phyloP scores from a whole-genome alignment of 1,140 invertebrate species.

The Holotrichia oblita region DNA sequence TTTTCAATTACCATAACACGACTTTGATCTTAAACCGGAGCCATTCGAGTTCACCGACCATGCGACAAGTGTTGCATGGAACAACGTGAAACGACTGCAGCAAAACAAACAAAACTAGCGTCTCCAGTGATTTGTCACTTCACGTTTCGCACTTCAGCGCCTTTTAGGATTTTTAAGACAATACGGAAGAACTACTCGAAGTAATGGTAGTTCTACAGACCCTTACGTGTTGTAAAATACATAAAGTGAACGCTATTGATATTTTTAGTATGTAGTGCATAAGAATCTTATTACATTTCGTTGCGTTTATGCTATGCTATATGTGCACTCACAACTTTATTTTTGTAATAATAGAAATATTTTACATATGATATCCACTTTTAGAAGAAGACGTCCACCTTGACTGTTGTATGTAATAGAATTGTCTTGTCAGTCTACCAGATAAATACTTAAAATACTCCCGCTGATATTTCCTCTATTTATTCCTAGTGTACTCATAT shows the following conservation, averaged over 20 bases:
- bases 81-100: conserved; percentile 17
- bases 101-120: conserved; percentile 27
- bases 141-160: conserved; percentile 9
- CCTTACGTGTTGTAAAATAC: background rate
- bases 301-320: background rate
- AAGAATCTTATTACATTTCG: background rate
- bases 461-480: no score
- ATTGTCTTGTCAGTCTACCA: no score
- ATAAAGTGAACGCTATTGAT: background rate
- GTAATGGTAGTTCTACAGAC: background rate
- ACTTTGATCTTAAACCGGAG: conserved; percentile 31
- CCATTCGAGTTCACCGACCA: conserved; percentile 26
- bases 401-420: no score
- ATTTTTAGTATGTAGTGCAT: background rate
- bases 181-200: conserved; percentile 1
- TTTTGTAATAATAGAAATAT: background rate
- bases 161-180: conserved; percentile 21
- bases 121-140: conserved; percentile 33
- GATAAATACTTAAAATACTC: no score
- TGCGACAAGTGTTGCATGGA: conserved; percentile 32
- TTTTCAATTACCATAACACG: conserved; percentile 35
- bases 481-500: no score
- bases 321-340: background rate
- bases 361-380: no score
- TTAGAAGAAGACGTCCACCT: no score